Base-by-base conservation (phyloP, 2,113 vertebrate genomes). In the Tragelaphus scriptus region DNA sequence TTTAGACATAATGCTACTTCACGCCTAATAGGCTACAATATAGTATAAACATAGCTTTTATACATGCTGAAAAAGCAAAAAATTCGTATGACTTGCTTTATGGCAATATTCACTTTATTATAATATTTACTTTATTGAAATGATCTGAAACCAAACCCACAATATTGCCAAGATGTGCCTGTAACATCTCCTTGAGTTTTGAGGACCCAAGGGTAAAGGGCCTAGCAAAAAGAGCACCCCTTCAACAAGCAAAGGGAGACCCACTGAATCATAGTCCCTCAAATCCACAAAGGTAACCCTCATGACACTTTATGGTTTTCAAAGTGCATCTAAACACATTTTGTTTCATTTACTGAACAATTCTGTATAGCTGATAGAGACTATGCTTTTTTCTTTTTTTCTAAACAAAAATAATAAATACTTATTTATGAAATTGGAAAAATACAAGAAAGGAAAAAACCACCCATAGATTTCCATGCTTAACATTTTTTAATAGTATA, bases 401-500 rank as follows among this genome's bases (percentile, higher is more conserved):
- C 51, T 77, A 84, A 95, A 93, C 59, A 80, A 89, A 95, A 96
- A 92, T 87, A 94, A 90, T 56, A 68, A 96, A 65, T 2, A 75
- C 9, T 77, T 84, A 26, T 61, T 90, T 11, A 84, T 26, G 21
- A 94, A 94, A 94, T 86, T 53, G 86, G n/a, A 58, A 53, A 97
- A 96, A 80, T 7, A 95, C 13, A 87, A n/a, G 36, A 91, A 96
- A 59, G 16, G 32, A 30, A 56, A 79, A 95, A 61, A 32, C n/a
- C 51, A 71, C 53, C 68, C 88, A 0, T 75, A 94, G 21, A 47
- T 82, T 75, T 91, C n/a, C 36, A 87, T 47, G 8, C 17, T 79
- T 88, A 85, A 82, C 23, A 58, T 63, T 95, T 55, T 95, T 97
- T 71, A 47, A 49, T 59, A 63, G 4, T 53, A 51, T n/a, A 77